Conservation (phyloP, 2,113 vertebrate genomes). For the Ictidomys tridecemlineatus region DNA sequence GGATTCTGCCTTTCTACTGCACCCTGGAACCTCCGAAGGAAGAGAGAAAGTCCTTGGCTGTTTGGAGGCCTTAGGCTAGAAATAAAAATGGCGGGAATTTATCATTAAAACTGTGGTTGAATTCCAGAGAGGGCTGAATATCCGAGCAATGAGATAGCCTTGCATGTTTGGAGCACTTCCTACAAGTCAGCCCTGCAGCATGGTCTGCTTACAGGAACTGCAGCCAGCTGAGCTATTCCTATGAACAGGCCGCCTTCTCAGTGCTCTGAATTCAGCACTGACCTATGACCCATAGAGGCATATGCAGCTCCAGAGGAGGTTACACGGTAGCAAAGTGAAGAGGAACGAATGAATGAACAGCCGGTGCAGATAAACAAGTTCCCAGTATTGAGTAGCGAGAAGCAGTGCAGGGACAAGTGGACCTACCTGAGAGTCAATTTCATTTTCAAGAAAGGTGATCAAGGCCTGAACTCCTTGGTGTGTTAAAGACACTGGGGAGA, state of each 20-base stretch:
- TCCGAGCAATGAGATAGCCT: not conserved
- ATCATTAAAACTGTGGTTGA: not conserved
- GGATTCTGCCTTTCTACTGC: not conserved
- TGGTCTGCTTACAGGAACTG: not conserved
- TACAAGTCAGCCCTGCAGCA: not conserved
- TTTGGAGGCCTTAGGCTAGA: not conserved
- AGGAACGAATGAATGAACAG: not conserved
- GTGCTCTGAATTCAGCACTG: not conserved
- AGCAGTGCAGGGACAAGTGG: not conserved
- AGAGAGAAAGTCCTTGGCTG: not conserved
- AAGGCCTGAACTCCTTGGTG: no score
- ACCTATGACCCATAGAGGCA: not conserved
- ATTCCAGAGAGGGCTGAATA: conserved; percentile 10
- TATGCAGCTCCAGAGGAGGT: not conserved
- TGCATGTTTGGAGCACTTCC: not conserved
- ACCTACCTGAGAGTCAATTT: fast-evolving
- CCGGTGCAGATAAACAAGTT: not conserved
- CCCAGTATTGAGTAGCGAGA: not conserved
- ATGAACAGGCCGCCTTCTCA: not conserved
- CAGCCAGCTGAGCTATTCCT: not conserved
- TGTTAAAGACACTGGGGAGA: not conserved
- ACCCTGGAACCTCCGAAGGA: not conserved
- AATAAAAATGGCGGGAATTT: not conserved
- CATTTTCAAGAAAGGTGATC: not conserved
- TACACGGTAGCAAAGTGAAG: not conserved